phyloP scores from a whole-genome alignment of 2,797 vertebrate genomes.

The Prunella strophiata region DNA sequence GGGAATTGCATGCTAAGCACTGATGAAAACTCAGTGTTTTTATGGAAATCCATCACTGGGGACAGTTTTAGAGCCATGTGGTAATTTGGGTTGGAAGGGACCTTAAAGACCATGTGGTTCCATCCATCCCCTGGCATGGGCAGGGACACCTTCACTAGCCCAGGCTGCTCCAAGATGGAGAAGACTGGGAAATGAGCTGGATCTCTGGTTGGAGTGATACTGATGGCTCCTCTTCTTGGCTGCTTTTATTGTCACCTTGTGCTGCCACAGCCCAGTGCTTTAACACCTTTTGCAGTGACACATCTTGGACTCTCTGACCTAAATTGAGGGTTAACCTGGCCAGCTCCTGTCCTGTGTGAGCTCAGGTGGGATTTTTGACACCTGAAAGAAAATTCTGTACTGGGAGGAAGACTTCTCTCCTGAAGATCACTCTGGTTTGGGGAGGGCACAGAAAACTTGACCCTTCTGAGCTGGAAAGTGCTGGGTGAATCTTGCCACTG shows the following conservation, averaged over 20 bases:
- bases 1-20: neutral
- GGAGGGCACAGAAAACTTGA: rapidly evolving
- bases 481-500: neutral
- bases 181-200: neutral
- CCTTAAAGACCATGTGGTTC: neutral
- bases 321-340: neutral
- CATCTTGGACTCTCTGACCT: rapidly evolving
- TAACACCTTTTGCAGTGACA: neutral
- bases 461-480: neutral
- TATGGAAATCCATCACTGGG: neutral
- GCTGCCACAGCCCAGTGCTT: neutral
- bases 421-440: rapidly evolving
- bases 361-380: rapidly evolving
- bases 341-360: neutral
- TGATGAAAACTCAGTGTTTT: neutral
- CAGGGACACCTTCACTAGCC: neutral
- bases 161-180: neutral
- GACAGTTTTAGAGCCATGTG: neutral
- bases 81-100: neutral
- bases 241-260: neutral
- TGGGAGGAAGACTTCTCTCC: neutral
- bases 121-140: neutral
- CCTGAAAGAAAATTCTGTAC: neutral
- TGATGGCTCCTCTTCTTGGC: neutral
- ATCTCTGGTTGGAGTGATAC: neutral